Conservation (phyloP, 2,113 vertebrate genomes). For the Ibidorhyncha struthersii region DNA sequence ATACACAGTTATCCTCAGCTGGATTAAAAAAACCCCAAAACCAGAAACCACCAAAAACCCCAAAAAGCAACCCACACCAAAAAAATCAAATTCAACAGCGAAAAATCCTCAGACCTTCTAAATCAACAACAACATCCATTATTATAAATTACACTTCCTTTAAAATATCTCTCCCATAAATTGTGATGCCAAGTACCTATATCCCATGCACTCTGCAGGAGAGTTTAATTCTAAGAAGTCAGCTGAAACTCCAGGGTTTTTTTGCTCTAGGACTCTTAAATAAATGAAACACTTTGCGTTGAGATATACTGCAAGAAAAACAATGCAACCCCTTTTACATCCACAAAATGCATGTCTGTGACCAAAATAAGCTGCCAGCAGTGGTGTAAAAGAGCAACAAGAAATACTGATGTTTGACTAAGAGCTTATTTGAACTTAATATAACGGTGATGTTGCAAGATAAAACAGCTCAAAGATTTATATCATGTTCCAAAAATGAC, state of each 20-base stretch:
- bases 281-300: background rate
- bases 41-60: background rate
- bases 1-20: background rate
- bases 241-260: background rate
- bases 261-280: background rate
- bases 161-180: background rate
- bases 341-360: rapidly evolving
- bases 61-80: background rate
- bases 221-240: background rate
- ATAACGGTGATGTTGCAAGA: background rate
- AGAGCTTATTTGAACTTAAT: background rate
- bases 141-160: background rate
- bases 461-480: background rate
- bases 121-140: background rate
- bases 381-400: background rate
- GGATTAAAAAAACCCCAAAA: background rate
- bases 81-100: background rate
- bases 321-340: background rate
- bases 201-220: background rate
- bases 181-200: background rate
- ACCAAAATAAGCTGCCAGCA: background rate
- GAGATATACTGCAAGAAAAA: background rate
- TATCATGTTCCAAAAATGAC: background rate
- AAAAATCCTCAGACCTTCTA: background rate
- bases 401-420: background rate